phyloP scores from a whole-genome alignment of 2,797 vertebrate species.

The Podarcis siculus region DNA sequence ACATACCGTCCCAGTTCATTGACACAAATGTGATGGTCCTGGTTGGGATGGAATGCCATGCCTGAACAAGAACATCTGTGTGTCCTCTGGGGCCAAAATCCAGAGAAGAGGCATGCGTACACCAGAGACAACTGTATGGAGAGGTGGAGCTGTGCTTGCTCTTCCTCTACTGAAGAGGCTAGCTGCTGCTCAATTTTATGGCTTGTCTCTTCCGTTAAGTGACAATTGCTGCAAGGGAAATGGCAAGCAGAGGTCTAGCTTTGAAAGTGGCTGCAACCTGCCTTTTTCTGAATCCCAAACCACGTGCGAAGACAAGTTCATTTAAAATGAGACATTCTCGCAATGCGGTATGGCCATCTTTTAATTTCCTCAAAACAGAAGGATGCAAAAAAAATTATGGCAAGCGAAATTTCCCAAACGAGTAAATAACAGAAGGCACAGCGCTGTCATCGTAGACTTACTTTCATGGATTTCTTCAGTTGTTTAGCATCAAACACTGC shows the following conservation, averaged over 20 bases:
- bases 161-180: not conserved
- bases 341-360: not conserved
- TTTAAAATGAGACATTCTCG: not conserved
- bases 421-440: no score
- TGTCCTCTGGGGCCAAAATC: not conserved
- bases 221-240: not conserved
- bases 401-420: not conserved
- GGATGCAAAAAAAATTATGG: not conserved
- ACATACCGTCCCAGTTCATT: no score
- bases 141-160: not conserved
- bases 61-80: not conserved
- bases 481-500: conserved; percentile 84
- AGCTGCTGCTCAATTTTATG: not conserved
- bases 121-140: not conserved
- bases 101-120: not conserved
- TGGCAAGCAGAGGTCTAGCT: not conserved
- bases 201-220: not conserved
- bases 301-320: no score
- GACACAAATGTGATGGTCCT: not conserved
- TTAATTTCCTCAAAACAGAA: not conserved
- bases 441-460: conserved; percentile 56
- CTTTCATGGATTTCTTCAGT: conserved; percentile 85
- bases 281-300: not conserved
- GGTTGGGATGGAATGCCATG: no score
- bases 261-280: not conserved